phyloP scores from a whole-genome alignment of 2,797 vertebrate genomes.

The Lateolabrax maculatus region DNA sequence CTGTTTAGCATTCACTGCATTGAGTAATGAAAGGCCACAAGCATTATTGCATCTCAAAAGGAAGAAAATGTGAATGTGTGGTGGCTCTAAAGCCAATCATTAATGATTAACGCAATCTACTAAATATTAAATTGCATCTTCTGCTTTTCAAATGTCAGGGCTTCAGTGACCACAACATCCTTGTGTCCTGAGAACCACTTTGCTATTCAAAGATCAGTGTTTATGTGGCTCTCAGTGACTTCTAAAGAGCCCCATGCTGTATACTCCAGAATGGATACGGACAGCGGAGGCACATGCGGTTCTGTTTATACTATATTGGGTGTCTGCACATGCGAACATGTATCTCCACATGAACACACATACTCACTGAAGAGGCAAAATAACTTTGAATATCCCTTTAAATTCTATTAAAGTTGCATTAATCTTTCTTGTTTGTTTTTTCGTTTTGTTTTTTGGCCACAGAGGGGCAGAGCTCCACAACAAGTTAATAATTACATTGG shows the following conservation, averaged over 20 bases:
- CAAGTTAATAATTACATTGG: not conserved
- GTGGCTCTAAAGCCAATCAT: not conserved
- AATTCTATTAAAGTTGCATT: not conserved
- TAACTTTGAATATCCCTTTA: not conserved
- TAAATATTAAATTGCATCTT: not conserved
- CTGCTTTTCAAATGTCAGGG: constrained; percentile 11
- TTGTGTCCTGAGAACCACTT: constrained; percentile 9
- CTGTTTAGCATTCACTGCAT: not conserved
- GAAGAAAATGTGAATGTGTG: not conserved
- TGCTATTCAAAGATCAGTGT: not conserved
- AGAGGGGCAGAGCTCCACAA: not conserved
- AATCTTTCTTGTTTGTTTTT: not conserved
- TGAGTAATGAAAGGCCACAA: not conserved
- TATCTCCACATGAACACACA: not conserved
- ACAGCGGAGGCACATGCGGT: constrained; percentile 1
- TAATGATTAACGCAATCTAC: not conserved
- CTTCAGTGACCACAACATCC: constrained; percentile 1
- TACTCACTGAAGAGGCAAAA: not conserved
- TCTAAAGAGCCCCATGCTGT: constrained; percentile 6
- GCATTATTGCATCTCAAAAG: not conserved
- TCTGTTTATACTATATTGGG: not conserved
- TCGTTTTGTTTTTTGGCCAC: not conserved
- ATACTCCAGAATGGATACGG: not conserved
- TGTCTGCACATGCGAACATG: not conserved
- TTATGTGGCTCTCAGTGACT: constrained; percentile 11